Evolutionary conservation across 1,140 invertebrate species (phyloP).

Genomic region (Wiebesia pumilae): DNA sequence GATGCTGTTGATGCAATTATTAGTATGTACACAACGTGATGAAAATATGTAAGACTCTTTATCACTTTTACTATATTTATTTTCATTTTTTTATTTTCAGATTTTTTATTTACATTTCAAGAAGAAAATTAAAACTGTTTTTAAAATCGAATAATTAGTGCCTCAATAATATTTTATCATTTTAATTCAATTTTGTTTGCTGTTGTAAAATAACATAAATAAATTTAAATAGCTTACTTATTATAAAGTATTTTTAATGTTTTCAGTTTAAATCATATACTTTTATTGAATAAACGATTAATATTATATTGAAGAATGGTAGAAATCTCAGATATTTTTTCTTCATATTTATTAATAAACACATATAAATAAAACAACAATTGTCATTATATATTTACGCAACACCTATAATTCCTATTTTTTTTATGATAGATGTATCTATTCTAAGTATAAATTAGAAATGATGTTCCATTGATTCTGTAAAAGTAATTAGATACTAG

Average conservation of each 20-base stretch:
- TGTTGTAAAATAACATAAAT: background rate
- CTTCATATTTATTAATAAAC: too few species aligned
- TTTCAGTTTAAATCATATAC: background rate
- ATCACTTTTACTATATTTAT: background rate
- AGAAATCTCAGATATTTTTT: too few species aligned
- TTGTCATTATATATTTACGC: too few species aligned
- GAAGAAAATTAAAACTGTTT: background rate
- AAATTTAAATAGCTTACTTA: background rate
- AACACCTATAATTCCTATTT: too few species aligned
- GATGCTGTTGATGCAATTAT: slow-evolving; percentile 10
- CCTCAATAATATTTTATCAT: background rate
- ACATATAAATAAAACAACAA: too few species aligned
- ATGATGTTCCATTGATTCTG: too few species aligned
- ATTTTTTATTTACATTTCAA: background rate
- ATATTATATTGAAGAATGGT: too few species aligned
- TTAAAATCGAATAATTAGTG: background rate
- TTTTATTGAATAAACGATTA: too few species aligned
- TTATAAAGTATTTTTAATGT: background rate
- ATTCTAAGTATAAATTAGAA: too few species aligned
- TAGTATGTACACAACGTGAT: background rate
- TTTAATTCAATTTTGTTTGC: background rate
- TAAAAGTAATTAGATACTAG: too few species aligned
- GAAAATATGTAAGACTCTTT: background rate
- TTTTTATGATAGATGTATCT: too few species aligned
- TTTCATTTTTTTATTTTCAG: background rate